Evolutionary conservation across 2,113 vertebrate species (phyloP), one percentile per base, ranked within the genome.

Genomic region (Azemiops feae): DNA sequence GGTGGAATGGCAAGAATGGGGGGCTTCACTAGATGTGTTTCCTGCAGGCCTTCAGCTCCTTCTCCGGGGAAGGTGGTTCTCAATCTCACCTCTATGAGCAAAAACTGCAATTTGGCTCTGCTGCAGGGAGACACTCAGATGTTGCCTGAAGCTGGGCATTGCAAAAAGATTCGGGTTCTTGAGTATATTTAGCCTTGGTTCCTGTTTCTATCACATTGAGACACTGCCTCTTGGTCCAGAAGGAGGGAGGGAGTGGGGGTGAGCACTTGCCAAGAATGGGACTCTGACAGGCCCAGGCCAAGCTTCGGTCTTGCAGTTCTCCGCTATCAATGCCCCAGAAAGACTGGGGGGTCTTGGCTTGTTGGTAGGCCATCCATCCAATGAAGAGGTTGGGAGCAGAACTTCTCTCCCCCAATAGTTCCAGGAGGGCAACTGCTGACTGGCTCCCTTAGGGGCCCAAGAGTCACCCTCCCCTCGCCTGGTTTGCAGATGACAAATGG

Each of bases 401-500:
- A 23, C 8, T 11, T 50, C 8, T 20, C 45, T n/a, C 3, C 30
- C 64, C 8, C 57, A 7, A 22, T 7, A 23, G 45, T 30, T 74
- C 52, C 74, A 3, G 34, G 45, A 16, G 34, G 74, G 54, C 91
- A 69, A 7, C 55, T 43, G 58, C n/a, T 30, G 34, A 60, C 43
- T 11, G 4, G 12, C 34, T 47, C 30, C 50, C 53, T 58, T 23
- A 43, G 23, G 85, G 87, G 14, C 12, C 87, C n/a, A 11, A 1
- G 12, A 57, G 23, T 34, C 22, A 3, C 64, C 50, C 45, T 34
- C 90, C 27, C 47, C 57, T 1, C 0, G 5, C 55, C 74, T 87
- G 22, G 81, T 90, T 90, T 55, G 88, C 9, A 4, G 45, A n/a
- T 90, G 93, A 94, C 87, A 88, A 69, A 94, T 94, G 93, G 30